These are phyloP conservation scores for Graphium colonna DNA, from an alignment of 2,888 invertebrate genomes.

Conservation along the genomic window DNA sequence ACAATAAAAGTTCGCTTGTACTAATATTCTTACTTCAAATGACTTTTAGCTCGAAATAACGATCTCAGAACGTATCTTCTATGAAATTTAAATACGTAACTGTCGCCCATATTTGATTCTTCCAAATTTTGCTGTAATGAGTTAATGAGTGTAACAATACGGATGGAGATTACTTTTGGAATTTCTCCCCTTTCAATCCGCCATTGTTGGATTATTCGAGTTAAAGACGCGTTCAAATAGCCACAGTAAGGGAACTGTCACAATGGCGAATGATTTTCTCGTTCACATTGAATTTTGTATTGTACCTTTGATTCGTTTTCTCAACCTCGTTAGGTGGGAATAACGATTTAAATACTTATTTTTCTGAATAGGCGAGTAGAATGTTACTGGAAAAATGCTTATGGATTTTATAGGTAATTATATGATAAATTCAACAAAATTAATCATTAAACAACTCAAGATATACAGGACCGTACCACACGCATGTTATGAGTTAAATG, in stretches of 20 bases:
- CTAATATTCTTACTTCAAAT: too few relatives aligned
- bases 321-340: conserved; percentile 1
- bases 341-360: too few relatives aligned
- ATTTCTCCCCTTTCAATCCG: conserved; percentile 1
- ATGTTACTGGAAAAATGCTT: too few relatives aligned
- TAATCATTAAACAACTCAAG: too few relatives aligned
- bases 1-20: too few relatives aligned
- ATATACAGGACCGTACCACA: too few relatives aligned
- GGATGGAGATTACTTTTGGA: conserved; percentile 3
- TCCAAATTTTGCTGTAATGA: background rate
- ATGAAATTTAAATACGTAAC: background rate
- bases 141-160: background rate
- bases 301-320: conserved; percentile 6
- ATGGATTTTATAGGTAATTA: too few relatives aligned
- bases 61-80: background rate
- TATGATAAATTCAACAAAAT: too few relatives aligned
- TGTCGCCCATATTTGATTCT: background rate
- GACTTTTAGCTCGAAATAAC: too few relatives aligned
- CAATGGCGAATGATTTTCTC: conserved; percentile 9
- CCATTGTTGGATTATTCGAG: conserved; percentile 10
- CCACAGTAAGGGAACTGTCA: conserved; percentile 12
- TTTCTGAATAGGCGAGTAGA: too few relatives aligned
- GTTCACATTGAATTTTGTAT: conserved; percentile 4
- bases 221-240: conserved; percentile 9
- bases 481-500: too few relatives aligned